Evolutionary conservation across 2,113 vertebrate species (phyloP), one percentile per base, ranked within the genome.

Genomic region (Gulo gulo): DNA sequence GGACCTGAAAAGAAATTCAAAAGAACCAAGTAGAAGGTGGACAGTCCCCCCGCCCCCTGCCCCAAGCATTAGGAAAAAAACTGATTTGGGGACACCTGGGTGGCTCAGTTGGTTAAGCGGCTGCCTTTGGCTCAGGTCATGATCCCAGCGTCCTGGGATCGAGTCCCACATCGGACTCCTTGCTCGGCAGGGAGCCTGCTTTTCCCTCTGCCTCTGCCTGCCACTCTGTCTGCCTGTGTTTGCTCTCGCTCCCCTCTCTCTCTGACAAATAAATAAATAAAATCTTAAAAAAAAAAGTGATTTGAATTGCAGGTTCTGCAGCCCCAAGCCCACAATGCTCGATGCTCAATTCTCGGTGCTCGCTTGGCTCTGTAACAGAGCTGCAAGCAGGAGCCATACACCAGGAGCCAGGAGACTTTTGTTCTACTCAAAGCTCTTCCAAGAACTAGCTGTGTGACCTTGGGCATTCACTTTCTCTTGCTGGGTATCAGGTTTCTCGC

Each of bases 361-460:
- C 8, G 14, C 14, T 83, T 96, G 69, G 79, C 59, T 90, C 47
- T 65, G 21, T 88, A 88, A 84, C 14, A 39, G 65, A 92, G 57
- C 9, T 52, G 36, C 45, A 73, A 47, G 76, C 34, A 71, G 88
- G n/a, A 57, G 34, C 55, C 36, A 26, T 78, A 34, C 3, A 21
- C 69, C 26, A 88, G 39, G 31, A 95, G 52, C 45, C 65, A 71
- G 65, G 63, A 89, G 74, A 94, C 45, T 74, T 84, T 76, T 39
- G 42, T 79, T 95, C 45, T 50, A 73, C 61, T 78, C 84, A 67
- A 47, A 94, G 67, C 26, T 88, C 55, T 94, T 91, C 71, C 63
- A 97, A 88, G 57, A 96, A 78, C 69, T 84, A 94, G 61, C 42
- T 74, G 85, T 52, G 23, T 57, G 85, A 88, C 57, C 80, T 93